Conservation (phyloP, 2,113 vertebrate genomes). For the Epinephelus lanceolatus region DNA sequence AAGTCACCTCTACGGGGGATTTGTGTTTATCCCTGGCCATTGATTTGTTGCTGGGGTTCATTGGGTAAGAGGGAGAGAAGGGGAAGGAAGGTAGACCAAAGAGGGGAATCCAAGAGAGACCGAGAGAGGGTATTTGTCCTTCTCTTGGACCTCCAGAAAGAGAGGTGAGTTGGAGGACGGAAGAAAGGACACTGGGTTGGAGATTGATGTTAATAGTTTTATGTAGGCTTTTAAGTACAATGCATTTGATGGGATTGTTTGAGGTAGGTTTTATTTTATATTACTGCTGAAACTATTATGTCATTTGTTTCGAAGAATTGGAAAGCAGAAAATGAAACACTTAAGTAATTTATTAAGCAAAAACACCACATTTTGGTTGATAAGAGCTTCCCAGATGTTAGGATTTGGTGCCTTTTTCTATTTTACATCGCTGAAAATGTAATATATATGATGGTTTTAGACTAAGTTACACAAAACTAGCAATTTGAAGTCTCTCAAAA, state of each 20-base stretch:
- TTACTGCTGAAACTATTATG: not conserved
- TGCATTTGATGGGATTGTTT: not conserved
- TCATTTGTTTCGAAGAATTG: not conserved
- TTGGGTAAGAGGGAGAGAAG: conserved; percentile 62
- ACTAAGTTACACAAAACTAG: not conserved
- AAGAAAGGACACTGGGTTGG: not conserved
- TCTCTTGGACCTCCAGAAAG: conserved; percentile 46
- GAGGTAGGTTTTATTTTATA: not conserved
- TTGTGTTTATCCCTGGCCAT: conserved; percentile 79
- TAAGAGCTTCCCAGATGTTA: not conserved
- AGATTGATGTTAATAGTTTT: conserved; percentile 1
- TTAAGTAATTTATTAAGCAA: not conserved
- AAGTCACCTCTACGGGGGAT: conserved; percentile 82
- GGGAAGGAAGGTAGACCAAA: conserved; percentile 49
- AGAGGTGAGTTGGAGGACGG: conserved; percentile 14
- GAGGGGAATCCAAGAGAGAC: conserved; percentile 49
- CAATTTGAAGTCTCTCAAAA: not conserved
- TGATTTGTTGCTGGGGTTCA: conserved; percentile 79
- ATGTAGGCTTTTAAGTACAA: not conserved
- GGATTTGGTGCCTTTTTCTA: not conserved
- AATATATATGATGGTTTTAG: not conserved
- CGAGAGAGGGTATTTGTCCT: conserved; percentile 49
- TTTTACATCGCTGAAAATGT: not conserved
- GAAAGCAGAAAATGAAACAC: not conserved
- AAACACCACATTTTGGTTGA: not conserved